Percentiles rank a stretch among this genome's conserved stretches.
Evolutionary conservation across 2,797 vertebrate genomes (phyloP).

Genomic region (Girardinus metallicus): DNA sequence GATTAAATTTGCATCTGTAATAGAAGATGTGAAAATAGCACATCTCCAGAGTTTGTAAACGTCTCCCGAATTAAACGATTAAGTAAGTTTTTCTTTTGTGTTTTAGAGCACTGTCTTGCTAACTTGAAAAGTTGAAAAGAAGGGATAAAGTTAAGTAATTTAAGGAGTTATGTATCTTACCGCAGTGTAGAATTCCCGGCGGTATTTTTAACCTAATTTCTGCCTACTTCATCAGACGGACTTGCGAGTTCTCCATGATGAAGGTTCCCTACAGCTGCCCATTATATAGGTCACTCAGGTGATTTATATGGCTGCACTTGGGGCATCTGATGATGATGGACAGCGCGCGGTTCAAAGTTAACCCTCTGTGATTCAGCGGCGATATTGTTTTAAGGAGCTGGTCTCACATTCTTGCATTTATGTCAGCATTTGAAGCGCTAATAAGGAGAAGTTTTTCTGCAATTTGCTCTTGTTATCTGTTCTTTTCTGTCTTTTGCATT

Average conservation of each 20-base stretch:
- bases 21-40: conserved; percentile 5
- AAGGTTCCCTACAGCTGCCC: conserved; percentile 40
- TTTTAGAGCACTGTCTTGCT: neutral
- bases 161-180: neutral
- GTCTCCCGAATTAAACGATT: neutral
- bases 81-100: neutral
- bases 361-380: conserved; percentile 28
- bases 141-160: neutral
- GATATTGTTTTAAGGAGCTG: conserved; percentile 40
- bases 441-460: conserved; percentile 14
- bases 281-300: conserved; percentile 37
- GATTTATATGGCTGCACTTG: conserved; percentile 26
- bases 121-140: conserved; percentile 18
- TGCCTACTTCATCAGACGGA: conserved; percentile 23
- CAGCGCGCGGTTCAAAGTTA: conserved; percentile 33
- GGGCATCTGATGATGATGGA: conserved; percentile 22
- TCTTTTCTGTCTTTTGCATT: conserved; percentile 46
- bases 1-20: neutral
- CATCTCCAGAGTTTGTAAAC: neutral
- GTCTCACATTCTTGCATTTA: conserved; percentile 21
- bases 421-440: conserved; percentile 25
- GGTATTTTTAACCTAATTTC: conserved; percentile 51
- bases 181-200: conserved; percentile 18
- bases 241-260: conserved; percentile 15
- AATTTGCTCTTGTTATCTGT: conserved; percentile 29